A percentile compares a stretch with the other conserved stretches of the same genome.
phyloP scores from a whole-genome alignment of 2,797 vertebrate genomes.

The Amniataba percoides region DNA sequence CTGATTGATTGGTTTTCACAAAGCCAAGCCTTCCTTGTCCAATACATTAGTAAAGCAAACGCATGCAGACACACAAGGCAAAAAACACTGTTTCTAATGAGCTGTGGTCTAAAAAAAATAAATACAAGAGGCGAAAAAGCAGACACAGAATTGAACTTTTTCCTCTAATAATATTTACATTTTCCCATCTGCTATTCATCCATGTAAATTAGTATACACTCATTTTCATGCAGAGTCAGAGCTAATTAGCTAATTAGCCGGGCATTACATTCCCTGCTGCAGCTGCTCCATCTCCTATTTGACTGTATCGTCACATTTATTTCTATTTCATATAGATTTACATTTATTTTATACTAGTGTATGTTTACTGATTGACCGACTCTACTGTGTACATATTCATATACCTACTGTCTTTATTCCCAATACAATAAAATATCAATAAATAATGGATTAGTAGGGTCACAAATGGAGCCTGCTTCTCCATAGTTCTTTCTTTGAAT shows the following conservation, averaged over 20 bases:
- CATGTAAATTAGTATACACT: slow-evolving; percentile 18
- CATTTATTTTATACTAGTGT: slow-evolving; percentile 7
- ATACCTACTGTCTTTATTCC: background rate
- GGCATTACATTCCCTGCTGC: slow-evolving; percentile 9
- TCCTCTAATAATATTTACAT: background rate
- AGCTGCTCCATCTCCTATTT: slow-evolving; percentile 10
- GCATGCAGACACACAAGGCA: background rate
- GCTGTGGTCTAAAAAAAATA: too few relatives aligned
- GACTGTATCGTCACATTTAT: background rate
- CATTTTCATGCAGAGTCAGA: slow-evolving; percentile 31
- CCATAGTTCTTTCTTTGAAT: background rate
- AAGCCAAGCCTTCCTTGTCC: slow-evolving; percentile 23
- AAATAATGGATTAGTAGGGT: background rate
- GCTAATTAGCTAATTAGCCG: slow-evolving; percentile 31
- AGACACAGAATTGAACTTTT: background rate
- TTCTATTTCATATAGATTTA: background rate
- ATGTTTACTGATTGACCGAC: background rate
- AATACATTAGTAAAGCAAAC: slow-evolving; percentile 26
- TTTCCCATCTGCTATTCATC: slow-evolving; percentile 13
- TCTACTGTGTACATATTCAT: background rate
- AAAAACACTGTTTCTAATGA: background rate
- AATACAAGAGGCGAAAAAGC: background rate
- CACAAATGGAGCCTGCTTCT: background rate
- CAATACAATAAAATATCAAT: background rate
- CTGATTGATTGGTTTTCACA: slow-evolving; percentile 57